Conservation (phyloP, 2,888 invertebrate genomes). For the Unio delphinus region DNA sequence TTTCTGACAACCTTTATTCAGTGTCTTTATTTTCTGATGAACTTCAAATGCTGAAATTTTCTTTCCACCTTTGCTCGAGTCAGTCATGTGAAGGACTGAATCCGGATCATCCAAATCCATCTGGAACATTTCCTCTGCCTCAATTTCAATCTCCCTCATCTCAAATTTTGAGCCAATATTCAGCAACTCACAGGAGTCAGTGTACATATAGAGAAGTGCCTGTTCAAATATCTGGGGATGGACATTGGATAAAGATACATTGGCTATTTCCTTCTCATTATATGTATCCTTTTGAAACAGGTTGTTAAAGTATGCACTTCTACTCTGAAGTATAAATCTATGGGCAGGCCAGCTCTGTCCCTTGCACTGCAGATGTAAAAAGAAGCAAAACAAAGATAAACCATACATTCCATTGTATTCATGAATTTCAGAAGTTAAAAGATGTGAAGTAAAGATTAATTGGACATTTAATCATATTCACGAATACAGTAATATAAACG, state of each 20-base stretch:
- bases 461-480: too few relatives aligned
- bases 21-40: constrained; percentile 38
- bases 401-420: too few relatives aligned
- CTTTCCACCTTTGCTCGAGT: constrained; percentile 14
- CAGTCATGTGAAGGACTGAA: background rate
- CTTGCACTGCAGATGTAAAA: constrained; percentile 74
- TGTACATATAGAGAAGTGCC: constrained; percentile 81
- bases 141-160: constrained; percentile 45
- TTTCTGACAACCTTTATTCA: constrained; percentile 48
- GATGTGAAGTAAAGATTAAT: too few relatives aligned
- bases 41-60: constrained; percentile 48
- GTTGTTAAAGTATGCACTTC: constrained; percentile 77
- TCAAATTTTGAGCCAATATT: constrained; percentile 70
- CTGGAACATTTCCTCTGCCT: constrained; percentile 32
- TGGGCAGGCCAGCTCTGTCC: constrained; percentile 80
- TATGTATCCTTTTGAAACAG: constrained; percentile 11
- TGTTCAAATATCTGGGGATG: constrained; percentile 81
- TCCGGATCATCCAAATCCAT: constrained; percentile 16
- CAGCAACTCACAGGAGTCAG: constrained; percentile 78
- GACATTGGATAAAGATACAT: constrained; percentile 75
- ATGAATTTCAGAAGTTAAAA: constrained; percentile 14
- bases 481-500: too few relatives aligned
- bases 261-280: constrained; percentile 29
- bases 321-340: constrained; percentile 80
- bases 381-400: too few relatives aligned